Evolutionary conservation across 2,888 invertebrate genomes (phyloP), one percentile per base, ranked within the genome.

Genomic region (Rambutsinella grinnellia): DNA sequence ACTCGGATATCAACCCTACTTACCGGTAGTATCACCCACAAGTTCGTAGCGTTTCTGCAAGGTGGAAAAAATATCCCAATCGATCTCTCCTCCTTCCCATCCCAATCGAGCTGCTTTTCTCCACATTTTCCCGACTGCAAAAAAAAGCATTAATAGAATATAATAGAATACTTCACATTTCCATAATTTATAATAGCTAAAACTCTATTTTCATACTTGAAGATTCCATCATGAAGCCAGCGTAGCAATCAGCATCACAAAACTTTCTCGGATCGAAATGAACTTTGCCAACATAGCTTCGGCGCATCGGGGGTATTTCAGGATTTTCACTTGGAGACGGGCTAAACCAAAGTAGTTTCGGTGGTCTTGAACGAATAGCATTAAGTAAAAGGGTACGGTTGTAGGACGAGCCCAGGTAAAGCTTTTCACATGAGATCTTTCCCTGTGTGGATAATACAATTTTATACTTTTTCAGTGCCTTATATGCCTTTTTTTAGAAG

Each of bases 401-500:
- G 88, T 95, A 96, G 3, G 92, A 92, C 84, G 94, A 96, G 85
- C 93, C 92, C 79, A 96, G 90, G 85, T 92, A 90, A 76, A 97
- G 88, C 83, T 93, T 92, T 84, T 93, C 91, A 61, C 90, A 90
- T 85, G 93, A 93, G 81, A 92, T 89, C 87, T 93, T 94, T 80
- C 92, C 94, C 93, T 94, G 58, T 10, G 10, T 54, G 51, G 26
- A 26, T 17, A 13, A 24, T 57, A 24, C 6, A 27, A n/a, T n/a
- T n/a, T n/a, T n/a, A n/a, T n/a, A n/a, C n/a, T n/a, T n/a, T n/a
- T n/a, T n/a, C n/a, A n/a, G n/a, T n/a, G n/a, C n/a, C n/a, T n/a
- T n/a, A n/a, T n/a, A n/a, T n/a, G n/a, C n/a, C n/a, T n/a, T n/a
- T n/a, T n/a, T n/a, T n/a, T n/a, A n/a, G n/a, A n/a, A n/a, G n/a